Evolutionary conservation across 2,113 vertebrate genomes (phyloP), one percentile per base, ranked within the genome.

Genomic region (Morone saxatilis): DNA sequence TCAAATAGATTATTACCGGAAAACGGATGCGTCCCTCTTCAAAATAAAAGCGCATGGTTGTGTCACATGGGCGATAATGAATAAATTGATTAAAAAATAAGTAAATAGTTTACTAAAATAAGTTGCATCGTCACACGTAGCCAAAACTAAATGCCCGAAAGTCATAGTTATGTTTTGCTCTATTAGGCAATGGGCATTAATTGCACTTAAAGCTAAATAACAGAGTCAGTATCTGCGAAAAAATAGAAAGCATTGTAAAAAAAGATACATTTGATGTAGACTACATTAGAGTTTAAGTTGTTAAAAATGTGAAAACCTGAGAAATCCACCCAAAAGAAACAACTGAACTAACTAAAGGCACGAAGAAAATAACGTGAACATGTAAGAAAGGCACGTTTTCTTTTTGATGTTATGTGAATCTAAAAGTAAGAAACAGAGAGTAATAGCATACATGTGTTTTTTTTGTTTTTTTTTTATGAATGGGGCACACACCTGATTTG

Each of bases 1-100:
- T 54, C 5, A 31, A 1, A 3, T 0, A 31, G 41, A 67, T 40
- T 31, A 12, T 17, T 5, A 20, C 71, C 69, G 47, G 88, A 76
- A 81, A 1, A 6, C 1, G 0, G 2, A 7, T 2, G 4, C 1
- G 1, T 19, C 0, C 2, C 0, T 13, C 9, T 80, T 73, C 88
- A 90, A 78, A 84, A 81, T 84, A 86, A 91, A 81, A 73, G n/a
- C 8, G 1, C 0, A 5, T 0, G 22, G 1, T 31, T 8, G 36
- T 5, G 36, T 9, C 19, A 40, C 22, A 5, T 43, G 2, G 9
- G 14, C 4, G 11, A 25, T 0, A 57, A 22, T 6, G 6, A 25
- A 57, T 5, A 2, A 22, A 13, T 57, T 4, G 1, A 19, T 68
- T 7, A 0, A 14, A 14, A 0, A 36, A 36, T 20, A 13, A 1